Evolutionary conservation across 2,797 vertebrate species (phyloP), one percentile per base, ranked within the genome.

Genomic region (Catostomus latipinnis): DNA sequence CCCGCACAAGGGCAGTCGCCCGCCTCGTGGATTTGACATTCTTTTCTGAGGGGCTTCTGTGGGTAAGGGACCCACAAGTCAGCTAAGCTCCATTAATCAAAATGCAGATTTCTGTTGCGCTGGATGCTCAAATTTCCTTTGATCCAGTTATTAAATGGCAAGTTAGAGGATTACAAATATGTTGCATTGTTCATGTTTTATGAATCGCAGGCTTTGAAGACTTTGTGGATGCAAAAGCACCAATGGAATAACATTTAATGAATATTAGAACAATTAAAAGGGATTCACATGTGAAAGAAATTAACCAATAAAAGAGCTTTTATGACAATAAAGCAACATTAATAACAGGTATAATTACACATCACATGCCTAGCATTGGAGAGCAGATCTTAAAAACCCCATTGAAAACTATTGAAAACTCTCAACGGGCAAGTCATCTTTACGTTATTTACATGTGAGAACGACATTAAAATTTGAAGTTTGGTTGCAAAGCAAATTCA

Each of bases 281-380:
- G 48, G 57, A 78, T 3, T 22, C 67, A 78, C 22, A 78, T 78
- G 57, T 12, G 10, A 71, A 10, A 62, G 68, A 69, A 54, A 77
- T 52, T n/a, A 68, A 57, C 16, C 54, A 34, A 48, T 22, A 7
- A 11, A 61, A 71, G 43, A 71, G 76, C 57, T 78, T 61, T 70
- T 43, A 70, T 62, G 56, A 58, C 6, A 43, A 61, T 80, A 80
- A 50, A 90, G 88, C 83, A 22, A 89, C 86, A 87, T 48, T 83
- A 88, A 88, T 81, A 88, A 88, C 71, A 90, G 57, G 1, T 34
- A 0, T 70, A 78, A 63, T 71, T 53, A 61, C 14, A 0, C 8
- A 34, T 77, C 46, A 61, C 74, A 16, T 6, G 53, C 16, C 52
- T 9, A 49, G 43, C 8, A 54, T 14, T 4, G 8, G 49, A 74